Evolutionary conservation across 2,888 invertebrate genomes (phyloP).

Genomic region (Venustoraphidia nigricollis): DNA sequence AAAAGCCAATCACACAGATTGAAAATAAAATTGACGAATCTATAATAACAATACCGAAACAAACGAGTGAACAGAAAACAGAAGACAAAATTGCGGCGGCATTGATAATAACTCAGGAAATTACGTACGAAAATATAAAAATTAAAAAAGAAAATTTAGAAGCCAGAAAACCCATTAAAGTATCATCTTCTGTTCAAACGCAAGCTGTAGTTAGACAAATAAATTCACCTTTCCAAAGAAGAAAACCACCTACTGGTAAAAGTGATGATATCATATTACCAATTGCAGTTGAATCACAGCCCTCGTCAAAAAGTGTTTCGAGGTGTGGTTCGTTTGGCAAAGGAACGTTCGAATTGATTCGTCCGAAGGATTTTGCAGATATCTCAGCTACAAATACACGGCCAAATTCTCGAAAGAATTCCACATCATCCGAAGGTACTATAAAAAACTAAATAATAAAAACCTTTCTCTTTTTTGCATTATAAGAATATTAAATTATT

Average conservation of each 20-base stretch:
- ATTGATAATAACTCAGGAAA: conserved; percentile 25
- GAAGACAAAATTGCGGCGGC: conserved; percentile 23
- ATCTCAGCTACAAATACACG: conserved; percentile 27
- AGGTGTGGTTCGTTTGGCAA: conserved; percentile 4
- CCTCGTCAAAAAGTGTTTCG: neutral
- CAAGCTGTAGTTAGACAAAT: conserved; percentile 31
- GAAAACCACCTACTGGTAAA: conserved; percentile 2
- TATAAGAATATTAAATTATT: too few species aligned
- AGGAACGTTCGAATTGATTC: conserved; percentile 32
- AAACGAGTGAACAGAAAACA: conserved; percentile 11
- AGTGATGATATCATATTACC: conserved; percentile 3
- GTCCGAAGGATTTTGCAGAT: conserved; percentile 37
- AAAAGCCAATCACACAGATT: conserved; percentile 1
- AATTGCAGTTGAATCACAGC: conserved; percentile 4
- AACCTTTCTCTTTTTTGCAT: conserved; percentile 22
- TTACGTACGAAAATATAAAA: conserved; percentile 30
- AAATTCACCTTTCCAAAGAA: conserved; percentile 10
- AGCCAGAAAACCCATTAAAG: conserved; percentile 28
- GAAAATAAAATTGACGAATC: too few species aligned
- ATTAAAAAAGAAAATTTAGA: conserved; percentile 21
- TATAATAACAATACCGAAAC: neutral
- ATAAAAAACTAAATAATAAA: conserved; percentile 15
- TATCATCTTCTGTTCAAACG: conserved; percentile 42
- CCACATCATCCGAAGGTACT: neutral
- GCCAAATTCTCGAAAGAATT: neutral